Conservation (phyloP, 2,888 invertebrate species). For the Phengaris alcon region DNA sequence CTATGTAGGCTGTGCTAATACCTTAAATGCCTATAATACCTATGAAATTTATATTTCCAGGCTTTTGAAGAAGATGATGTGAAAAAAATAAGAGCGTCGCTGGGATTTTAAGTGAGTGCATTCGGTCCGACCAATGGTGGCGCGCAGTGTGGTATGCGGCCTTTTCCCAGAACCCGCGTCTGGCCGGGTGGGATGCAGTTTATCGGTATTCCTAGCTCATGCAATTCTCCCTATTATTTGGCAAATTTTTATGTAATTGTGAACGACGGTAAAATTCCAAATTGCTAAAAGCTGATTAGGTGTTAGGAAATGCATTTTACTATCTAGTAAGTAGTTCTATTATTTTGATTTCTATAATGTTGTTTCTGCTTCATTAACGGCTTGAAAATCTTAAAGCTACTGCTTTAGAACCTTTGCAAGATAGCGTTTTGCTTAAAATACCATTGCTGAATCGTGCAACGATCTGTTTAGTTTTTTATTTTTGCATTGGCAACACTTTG, state of each 20-base stretch:
- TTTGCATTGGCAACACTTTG: not conserved
- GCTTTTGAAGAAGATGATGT: conserved; percentile 34
- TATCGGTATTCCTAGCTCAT: conserved; percentile 35
- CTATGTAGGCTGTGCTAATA: no score
- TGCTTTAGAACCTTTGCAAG: no score
- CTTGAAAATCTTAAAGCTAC: no score
- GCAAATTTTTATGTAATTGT: not conserved
- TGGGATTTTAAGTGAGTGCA: conserved; percentile 46
- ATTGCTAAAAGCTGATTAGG: not conserved
- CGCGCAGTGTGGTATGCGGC: conserved; percentile 68
- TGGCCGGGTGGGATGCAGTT: conserved; percentile 47
- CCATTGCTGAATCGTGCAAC: not conserved
- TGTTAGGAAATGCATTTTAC: no score
- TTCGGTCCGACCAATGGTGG: conserved; percentile 58
- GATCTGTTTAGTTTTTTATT: not conserved
- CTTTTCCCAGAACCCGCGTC: conserved; percentile 68
- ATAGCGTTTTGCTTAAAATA: not conserved
- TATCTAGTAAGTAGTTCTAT: no score
- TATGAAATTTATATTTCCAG: not conserved
- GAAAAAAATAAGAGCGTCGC: conserved; percentile 39
- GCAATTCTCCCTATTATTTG: not conserved
- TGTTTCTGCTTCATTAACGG: no score
- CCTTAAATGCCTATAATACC: no score
- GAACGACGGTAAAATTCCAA: not conserved
- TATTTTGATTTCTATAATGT: no score